phyloP scores from a whole-genome alignment of 2,888 invertebrate species.

The Ctena decussata region DNA sequence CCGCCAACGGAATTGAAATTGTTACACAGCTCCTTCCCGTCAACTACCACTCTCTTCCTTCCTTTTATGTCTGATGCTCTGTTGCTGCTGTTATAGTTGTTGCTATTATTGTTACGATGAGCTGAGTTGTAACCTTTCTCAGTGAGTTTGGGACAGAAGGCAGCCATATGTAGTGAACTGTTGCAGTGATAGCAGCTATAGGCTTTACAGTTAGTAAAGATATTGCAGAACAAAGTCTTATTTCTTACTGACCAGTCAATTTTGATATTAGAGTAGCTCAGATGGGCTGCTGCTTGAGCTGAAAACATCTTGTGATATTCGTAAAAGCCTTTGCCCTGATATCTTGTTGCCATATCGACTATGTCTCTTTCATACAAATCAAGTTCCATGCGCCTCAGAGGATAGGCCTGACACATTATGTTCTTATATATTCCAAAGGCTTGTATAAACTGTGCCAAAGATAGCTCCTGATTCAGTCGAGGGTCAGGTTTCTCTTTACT shows the following conservation, averaged over 20 bases:
- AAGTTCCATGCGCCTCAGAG: conserved; percentile 17
- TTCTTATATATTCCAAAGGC: conserved; percentile 44
- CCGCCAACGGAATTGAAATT: not conserved
- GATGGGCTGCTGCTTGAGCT: conserved; percentile 29
- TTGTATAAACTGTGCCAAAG: conserved; percentile 19
- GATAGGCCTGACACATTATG: conserved; percentile 25
- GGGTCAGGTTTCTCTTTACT: not conserved
- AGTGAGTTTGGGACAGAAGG: conserved; percentile 8
- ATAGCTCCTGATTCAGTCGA: not conserved
- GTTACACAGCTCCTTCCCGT: not conserved
- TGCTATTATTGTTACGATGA: not conserved
- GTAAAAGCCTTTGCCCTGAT: conserved; percentile 36
- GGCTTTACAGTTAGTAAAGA: conserved; percentile 14
- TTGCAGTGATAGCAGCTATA: conserved; percentile 6
- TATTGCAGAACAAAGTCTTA: conserved; percentile 17
- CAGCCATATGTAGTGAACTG: conserved; percentile 18
- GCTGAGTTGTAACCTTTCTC: not conserved
- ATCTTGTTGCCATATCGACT: conserved; percentile 36
- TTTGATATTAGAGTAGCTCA: conserved; percentile 9
- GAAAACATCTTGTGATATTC: conserved; percentile 45
- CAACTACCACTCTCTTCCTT: not conserved
- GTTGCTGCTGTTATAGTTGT: not conserved
- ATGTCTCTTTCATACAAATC: conserved; percentile 44
- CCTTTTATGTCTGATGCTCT: not conserved
- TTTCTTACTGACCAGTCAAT: conserved; percentile 27